Evolutionary conservation across 2,888 invertebrate species (phyloP).

Genomic region (Anthrax anthrax): DNA sequence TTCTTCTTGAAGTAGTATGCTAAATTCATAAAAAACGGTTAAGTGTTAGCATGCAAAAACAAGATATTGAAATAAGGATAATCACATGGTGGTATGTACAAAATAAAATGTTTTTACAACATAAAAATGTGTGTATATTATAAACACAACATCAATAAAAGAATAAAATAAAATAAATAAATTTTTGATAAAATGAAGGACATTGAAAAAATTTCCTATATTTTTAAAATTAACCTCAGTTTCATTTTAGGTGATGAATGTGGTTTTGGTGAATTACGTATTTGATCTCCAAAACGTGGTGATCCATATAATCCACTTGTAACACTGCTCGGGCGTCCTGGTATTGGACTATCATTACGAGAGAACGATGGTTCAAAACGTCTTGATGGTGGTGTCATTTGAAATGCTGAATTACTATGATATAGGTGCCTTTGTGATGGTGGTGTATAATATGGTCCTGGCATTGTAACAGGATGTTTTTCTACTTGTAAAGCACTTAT

Average conservation of each 20-base stretch:
- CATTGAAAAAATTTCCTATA: background rate
- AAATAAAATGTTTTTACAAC: background rate
- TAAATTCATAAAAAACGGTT: no score
- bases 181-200: constrained; percentile 1
- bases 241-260: constrained; percentile 87
- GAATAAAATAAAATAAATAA: constrained; percentile 1
- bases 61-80: background rate
- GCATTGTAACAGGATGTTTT: constrained; percentile 77
- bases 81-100: no score
- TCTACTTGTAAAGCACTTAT: constrained; percentile 88
- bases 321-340: constrained; percentile 44
- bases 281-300: constrained; percentile 40
- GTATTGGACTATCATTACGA: constrained; percentile 40
- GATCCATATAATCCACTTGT: constrained; percentile 45
- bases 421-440: constrained; percentile 46
- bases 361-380: constrained; percentile 32
- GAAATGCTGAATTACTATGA: constrained; percentile 44
- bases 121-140: no score
- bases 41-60: background rate
- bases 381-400: constrained; percentile 54
- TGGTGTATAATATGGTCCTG: constrained; percentile 66
- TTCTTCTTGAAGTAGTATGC: no score
- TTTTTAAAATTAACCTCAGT: constrained; percentile 48
- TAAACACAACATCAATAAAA: constrained; percentile 1
- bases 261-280: constrained; percentile 44